Evolutionary conservation across 2,113 vertebrate species (phyloP).

Genomic region (Pleuronectes platessa): DNA sequence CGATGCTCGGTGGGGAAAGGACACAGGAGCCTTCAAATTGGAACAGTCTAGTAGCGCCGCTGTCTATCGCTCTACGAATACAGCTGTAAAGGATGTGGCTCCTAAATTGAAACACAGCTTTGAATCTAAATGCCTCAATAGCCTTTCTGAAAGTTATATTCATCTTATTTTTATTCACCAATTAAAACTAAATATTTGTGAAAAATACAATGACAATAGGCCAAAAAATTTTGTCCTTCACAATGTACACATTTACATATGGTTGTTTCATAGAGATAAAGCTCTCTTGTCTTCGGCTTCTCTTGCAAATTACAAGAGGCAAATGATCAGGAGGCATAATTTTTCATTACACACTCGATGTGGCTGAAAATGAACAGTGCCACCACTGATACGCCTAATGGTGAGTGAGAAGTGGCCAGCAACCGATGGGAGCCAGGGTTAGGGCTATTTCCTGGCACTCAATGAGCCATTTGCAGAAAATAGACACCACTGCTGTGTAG

Average conservation of each 20-base stretch:
- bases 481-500: constrained; percentile 14
- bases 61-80: no score
- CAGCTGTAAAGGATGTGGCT: no score
- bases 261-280: not conserved
- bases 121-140: no score
- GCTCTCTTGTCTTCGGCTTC: constrained; percentile 16
- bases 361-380: constrained; percentile 67
- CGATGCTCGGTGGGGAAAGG: no score
- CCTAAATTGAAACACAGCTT: no score
- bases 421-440: constrained; percentile 22
- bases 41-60: no score
- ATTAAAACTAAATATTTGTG: no score
- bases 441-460: constrained; percentile 58
- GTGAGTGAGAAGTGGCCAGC: constrained; percentile 44
- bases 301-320: constrained; percentile 38
- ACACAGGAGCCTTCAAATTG: no score
- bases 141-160: no score
- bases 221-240: not conserved
- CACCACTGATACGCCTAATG: constrained; percentile 60
- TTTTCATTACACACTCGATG: constrained; percentile 62
- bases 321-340: constrained; percentile 52
- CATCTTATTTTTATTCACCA: no score
- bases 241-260: not conserved
- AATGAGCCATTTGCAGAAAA: constrained; percentile 58
- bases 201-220: not conserved